Evolutionary conservation across 2,888 invertebrate species (phyloP).

Genomic region (Metacarcinus magister): DNA sequence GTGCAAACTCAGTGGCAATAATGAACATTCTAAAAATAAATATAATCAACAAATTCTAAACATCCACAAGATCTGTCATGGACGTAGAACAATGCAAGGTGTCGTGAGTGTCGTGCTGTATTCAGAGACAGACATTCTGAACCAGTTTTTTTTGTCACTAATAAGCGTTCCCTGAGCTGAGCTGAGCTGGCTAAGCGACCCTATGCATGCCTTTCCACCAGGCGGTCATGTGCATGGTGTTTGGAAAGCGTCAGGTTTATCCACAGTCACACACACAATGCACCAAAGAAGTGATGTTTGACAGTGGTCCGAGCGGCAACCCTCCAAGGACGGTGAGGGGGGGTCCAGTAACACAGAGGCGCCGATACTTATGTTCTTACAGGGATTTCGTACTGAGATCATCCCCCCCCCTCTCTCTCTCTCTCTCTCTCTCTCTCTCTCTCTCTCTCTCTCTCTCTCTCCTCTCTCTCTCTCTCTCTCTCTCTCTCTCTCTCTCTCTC

Average conservation of each 20-base stretch:
- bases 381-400: neutral
- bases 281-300: neutral
- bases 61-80: neutral
- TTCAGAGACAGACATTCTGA: neutral
- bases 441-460: no score
- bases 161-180: neutral
- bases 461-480: neutral
- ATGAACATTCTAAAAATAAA: neutral
- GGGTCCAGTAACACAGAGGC: neutral
- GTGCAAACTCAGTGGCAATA: neutral
- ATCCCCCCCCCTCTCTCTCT: neutral
- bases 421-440: no score
- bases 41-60: neutral
- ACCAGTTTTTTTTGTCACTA: neutral
- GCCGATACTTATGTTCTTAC: neutral
- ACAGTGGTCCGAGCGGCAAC: neutral
- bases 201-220: neutral
- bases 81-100: neutral
- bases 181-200: neutral
- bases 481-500: neutral
- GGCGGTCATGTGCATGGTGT: neutral
- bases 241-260: neutral
- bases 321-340: neutral
- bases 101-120: neutral
- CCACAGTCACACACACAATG: neutral